Conservation (phyloP, 2,113 vertebrate species). For the Struthidea cinerea region DNA sequence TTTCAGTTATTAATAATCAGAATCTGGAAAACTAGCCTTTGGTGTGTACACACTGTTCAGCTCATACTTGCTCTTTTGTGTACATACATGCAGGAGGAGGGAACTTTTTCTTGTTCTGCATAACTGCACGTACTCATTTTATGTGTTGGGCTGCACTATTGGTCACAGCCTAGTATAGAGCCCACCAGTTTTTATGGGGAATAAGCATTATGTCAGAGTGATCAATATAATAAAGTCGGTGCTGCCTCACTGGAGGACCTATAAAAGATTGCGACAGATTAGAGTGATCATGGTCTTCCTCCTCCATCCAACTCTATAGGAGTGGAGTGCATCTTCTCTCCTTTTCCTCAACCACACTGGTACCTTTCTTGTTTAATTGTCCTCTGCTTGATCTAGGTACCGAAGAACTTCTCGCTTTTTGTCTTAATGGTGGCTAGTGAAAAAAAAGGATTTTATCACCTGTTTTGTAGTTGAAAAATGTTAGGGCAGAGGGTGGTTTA, state of each 20-base stretch:
- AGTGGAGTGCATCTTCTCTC: not conserved
- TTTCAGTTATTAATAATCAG: not conserved
- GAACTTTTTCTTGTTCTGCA: not conserved
- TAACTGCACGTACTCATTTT: not conserved
- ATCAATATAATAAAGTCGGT: not conserved
- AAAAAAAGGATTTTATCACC: not conserved
- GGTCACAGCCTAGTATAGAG: not conserved
- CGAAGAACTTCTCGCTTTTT: not conserved
- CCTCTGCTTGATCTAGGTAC: not conserved
- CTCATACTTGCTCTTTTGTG: not conserved
- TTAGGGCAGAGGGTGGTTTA: not conserved
- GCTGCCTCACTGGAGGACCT: not conserved
- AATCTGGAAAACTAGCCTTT: not conserved
- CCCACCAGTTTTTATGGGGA: not conserved
- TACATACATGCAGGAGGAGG: accelerated
- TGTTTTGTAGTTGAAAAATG: not conserved
- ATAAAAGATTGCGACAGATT: not conserved
- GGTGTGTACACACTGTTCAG: accelerated
- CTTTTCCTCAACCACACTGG: accelerated
- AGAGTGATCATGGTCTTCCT: not conserved
- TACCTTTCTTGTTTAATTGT: not conserved
- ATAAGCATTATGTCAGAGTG: not conserved
- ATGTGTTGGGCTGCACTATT: not conserved
- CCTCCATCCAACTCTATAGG: not conserved
- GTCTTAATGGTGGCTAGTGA: not conserved